These are phyloP conservation scores for Pseudopipra pipra DNA, from an alignment of 2,113 vertebrate genomes.

Conservation along the genomic window DNA sequence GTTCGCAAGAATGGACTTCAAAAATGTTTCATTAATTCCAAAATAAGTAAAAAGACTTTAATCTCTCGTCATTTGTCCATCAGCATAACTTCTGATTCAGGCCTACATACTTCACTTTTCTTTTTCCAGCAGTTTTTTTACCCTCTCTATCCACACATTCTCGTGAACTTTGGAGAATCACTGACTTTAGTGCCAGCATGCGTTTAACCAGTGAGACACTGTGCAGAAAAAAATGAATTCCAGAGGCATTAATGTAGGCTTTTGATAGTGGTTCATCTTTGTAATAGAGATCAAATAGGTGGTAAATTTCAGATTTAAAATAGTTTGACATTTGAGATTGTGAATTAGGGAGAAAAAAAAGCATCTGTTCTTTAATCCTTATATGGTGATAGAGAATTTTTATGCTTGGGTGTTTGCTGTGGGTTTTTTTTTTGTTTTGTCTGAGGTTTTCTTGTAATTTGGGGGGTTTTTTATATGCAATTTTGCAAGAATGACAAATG, in stretches of 20 bases:
- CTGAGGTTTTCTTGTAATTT: not conserved
- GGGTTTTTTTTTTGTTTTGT: not conserved
- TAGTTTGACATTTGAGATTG: not conserved
- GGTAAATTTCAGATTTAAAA: not conserved
- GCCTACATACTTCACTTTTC: not conserved
- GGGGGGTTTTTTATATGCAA: not conserved
- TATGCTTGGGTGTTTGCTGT: not conserved
- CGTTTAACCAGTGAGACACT: not conserved
- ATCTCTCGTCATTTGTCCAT: not conserved
- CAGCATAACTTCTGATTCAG: not conserved
- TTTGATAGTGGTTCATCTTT: not conserved
- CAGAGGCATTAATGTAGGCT: not conserved
- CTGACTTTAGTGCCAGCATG: not conserved
- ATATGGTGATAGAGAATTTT: not conserved
- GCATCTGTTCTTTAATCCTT: not conserved
- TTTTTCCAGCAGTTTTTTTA: not conserved
- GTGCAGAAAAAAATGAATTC: not conserved
- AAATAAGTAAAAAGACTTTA: not conserved
- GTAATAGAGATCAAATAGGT: not conserved
- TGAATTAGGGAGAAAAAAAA: not conserved
- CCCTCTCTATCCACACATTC: rapidly evolving
- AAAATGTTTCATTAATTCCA: not conserved
- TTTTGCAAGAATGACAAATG: not conserved
- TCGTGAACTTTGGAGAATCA: not conserved
- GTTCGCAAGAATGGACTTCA: rapidly evolving